Base-by-base conservation (phyloP, 35 echinoderm and acorn worm species). In the Strongylocentrotus purpuratus region DNA sequence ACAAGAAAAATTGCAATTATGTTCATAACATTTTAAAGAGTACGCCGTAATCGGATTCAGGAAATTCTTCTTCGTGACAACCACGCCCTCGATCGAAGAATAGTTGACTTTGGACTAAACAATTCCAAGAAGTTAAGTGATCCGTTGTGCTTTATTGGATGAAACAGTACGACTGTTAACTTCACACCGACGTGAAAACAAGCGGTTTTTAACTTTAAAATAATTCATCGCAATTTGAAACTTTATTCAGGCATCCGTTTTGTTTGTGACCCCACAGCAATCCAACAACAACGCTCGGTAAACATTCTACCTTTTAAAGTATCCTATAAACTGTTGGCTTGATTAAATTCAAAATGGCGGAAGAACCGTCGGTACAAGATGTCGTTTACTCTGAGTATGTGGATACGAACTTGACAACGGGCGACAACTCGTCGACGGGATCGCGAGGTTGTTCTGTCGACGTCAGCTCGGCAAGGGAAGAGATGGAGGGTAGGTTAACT, bases 401-500 rank as follows among this genome's bases (percentile, higher is more conserved):
- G 2, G 87, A 89, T 32, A 89, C 32, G 32, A 89, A 89, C 45
- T 33, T 22, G 65, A n/a, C 87, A 33, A 35, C 31, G 87, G 15
- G 14, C 87, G 20, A 46, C 87, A 89, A 89, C 87, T 45, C 32
- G 12, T 89, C 87, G 87, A 89, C n/a, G 22, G 65, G 65, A 89
- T 18, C n/a, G 65, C 15, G 65, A 45, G 20, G 87, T 46, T 89
- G 87, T 22, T 89, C 87, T 13, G 87, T 45, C 25, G 33, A 89
- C 18, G 87, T 89, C 87, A 89, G 87, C 87, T 33, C 87, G 20
- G 32, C 87, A 31, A 46, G 87, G 1, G 87, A 89, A 89, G 87
- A 89, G 33, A 89, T 89, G 87, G 45, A 89, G 33, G 45, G 87
- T 89, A 89, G 10, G 32, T 46, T 41, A 2, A 86, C 50, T 55